phyloP scores from a whole-genome alignment of 1,140 invertebrate genomes.

The Drosophila melanogaster region Release_6_plus_ISO1_MT NT_037436.4:1181501-1182000 shows the following conservation, averaged over 20 bases:
- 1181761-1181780: slow-evolving; percentile 59
- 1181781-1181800: background rate
- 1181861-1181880: slow-evolving; percentile 78
- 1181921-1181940: too few species aligned
- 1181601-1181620: slow-evolving; percentile 65
- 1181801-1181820: slow-evolving; percentile 7
- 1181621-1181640: slow-evolving; percentile 28
- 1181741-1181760: slow-evolving; percentile 61
- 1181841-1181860: slow-evolving; percentile 81
- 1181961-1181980: too few species aligned
- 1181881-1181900: slow-evolving; percentile 61
- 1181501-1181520: slow-evolving; percentile 50
- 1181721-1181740: background rate
- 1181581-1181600: slow-evolving; percentile 55
- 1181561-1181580: background rate
- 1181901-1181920: slow-evolving; percentile 26
- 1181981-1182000: too few species aligned
- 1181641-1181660: slow-evolving; percentile 58
- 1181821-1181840: slow-evolving; percentile 41
- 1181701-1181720: background rate
- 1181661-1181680: slow-evolving; percentile 72
- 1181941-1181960: too few species aligned
- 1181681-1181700: background rate
- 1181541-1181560: background rate
- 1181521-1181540: slow-evolving; percentile 67